A percentile compares a stretch with the other conserved stretches of the same genome.
These are phyloP conservation scores for Hystrix cristata DNA, from an alignment of 2,113 vertebrate species.

Conservation along the genomic window DNA sequence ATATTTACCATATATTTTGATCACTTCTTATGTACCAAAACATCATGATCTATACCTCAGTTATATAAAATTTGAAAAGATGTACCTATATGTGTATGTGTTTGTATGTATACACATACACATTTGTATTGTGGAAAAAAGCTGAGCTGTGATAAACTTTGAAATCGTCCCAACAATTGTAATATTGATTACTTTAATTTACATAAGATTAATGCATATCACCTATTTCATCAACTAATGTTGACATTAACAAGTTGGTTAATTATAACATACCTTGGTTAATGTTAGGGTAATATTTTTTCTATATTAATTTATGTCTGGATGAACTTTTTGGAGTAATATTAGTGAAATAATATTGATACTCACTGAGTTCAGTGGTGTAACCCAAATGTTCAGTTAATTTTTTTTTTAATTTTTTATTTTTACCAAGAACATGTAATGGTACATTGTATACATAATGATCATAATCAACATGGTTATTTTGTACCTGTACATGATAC, in stretches of 20 bases:
- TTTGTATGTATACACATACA: not conserved
- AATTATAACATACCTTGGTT: conserved; percentile 23
- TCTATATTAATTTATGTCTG: not conserved
- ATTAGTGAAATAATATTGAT: conserved; percentile 10
- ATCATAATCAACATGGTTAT: no score
- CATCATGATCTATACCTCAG: not conserved
- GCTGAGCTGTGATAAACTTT: not conserved
- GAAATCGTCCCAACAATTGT: not conserved
- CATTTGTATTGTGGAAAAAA: not conserved
- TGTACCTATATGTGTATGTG: not conserved
- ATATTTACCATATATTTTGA: not conserved
- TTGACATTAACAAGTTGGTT: not conserved
- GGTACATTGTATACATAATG: no score
- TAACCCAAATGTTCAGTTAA: not conserved
- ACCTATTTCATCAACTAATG: not conserved
- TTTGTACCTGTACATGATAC: no score
- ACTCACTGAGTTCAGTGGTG: not conserved
- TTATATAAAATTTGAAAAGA: not conserved
- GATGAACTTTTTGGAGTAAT: not conserved
- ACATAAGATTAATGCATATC: not conserved
- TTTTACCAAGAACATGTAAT: no score
- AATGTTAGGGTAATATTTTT: conserved; percentile 1
- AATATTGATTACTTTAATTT: not conserved
- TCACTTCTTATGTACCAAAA: not conserved
- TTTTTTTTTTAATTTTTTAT: no score